Evolutionary conservation across 1,140 invertebrate species (phyloP), one percentile per base, ranked within the genome.

Genomic region (Drosophila arizonae): DNA sequence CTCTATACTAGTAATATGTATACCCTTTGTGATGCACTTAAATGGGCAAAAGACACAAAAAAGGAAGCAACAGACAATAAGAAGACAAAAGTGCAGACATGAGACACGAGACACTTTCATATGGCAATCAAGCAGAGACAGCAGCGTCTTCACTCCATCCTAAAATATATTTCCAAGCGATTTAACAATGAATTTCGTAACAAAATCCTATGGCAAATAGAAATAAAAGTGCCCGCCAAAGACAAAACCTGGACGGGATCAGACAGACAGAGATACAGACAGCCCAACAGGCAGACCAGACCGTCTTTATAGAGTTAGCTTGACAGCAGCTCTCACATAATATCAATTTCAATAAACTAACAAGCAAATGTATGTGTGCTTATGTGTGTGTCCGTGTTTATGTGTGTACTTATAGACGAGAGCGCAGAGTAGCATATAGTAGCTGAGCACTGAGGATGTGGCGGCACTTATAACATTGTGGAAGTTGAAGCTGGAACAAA

Each of bases 271-370:
- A 15, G 41, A n/a, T 5, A 4, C 41, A 45, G 43, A 5, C 13
- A 45, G 43, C 33, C 4, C 28, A n/a, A 45, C 13, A n/a, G n/a
- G 13, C 13, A 15, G 5, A 56, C 6, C 28, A 60, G 39, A 50
- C 39, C 28, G 17, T 50, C 71, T 51, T 69, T 68, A 68, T 60
- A 72, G 43, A 72, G 70, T 72, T 67, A 45, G 73, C 54, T 65
- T 65, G 61, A 66, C 55, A 52, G 80, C 72, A 66, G 48, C 80
- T 82, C 76, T 58, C 71, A 54, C 72, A 79, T 88, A 87, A 87
- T 87, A 87, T 87, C 82, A 82, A 87, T 87, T 86, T 87, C 82
- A 87, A 87, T 87, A 87, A 82, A 88, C 81, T 87, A 87, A 82
- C 81, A 81, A 87, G 72, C 76, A 87, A 81, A 81, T 87, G 77